Evolutionary conservation across 2,113 vertebrate species (phyloP), one percentile per base, ranked within the genome.

Genomic region (Bombycilla garrulus): DNA sequence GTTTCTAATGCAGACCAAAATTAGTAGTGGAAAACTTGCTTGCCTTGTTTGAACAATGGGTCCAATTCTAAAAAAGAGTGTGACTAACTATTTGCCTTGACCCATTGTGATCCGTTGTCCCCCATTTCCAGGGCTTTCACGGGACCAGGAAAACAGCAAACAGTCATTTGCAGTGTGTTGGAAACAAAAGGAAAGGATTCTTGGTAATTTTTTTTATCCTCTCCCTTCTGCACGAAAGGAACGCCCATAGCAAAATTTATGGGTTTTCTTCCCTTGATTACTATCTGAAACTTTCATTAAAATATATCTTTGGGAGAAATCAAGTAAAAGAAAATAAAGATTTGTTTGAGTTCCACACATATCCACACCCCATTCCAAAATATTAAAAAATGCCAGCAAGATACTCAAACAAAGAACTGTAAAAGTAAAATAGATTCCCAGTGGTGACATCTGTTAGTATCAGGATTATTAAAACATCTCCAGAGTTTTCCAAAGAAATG

Each of bases 351-450:
- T 66, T 92, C 77, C 56, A 38, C 47, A 61, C n/a, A 53, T 10
- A 53, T 33, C 48, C 64, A 61, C 66, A 33, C 51, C 50, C 67
- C 24, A 44, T 78, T 80, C 54, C 82, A 93, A 89, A 96, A 65
- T 54, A 92, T 48, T 26, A 15, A 44, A 51, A 93, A 95, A 85
- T 48, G n/a, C 65, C 73, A 79, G 70, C 36, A 67, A 78, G 36
- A 60, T 67, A 81, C n/a, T 87, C 78, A 89, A 95, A 96, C 86
- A 91, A 93, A 93, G 78, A 82, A 31, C 62, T 74, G 79, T 28
- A 70, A 96, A 95, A 95, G 85, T 77, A 85, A 95, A 91, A 58
- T 78, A 95, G 89, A 81, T 86, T 91, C 85, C 87, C 74, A 90
- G 86, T 35, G 81, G 96, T 90, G 88, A 93, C 81, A 93, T 86